These are phyloP conservation scores for Empidonax traillii DNA, from an alignment of 2,113 vertebrate genomes.

Conservation along the genomic window DNA sequence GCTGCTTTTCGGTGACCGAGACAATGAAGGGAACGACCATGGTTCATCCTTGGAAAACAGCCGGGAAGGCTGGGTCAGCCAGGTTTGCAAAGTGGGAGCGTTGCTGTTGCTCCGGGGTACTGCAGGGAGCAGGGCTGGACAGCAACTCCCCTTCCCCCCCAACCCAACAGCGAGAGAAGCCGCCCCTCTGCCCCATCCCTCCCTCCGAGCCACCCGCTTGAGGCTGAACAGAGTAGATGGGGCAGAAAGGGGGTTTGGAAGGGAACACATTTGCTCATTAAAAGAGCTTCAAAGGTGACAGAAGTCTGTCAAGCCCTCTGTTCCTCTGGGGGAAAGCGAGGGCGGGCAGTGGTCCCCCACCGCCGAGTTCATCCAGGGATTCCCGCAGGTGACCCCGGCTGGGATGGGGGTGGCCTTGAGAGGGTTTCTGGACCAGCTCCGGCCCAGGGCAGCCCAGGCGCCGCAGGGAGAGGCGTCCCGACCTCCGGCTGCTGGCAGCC, in stretches of 20 bases:
- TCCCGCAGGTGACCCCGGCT: neutral
- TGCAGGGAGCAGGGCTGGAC: neutral
- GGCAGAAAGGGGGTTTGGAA: conserved; percentile 24
- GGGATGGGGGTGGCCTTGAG: neutral
- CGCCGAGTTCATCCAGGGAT: neutral
- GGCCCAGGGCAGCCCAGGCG: neutral
- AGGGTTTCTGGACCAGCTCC: neutral
- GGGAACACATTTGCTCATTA: conserved; percentile 23
- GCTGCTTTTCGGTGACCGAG: neutral
- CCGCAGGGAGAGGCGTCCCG: neutral
- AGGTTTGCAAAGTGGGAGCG: neutral
- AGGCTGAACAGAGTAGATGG: conserved; percentile 54
- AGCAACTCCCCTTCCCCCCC: neutral
- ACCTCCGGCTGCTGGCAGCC: neutral
- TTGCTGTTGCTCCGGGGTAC: neutral
- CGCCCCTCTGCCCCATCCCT: neutral
- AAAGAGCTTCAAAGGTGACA: conserved; percentile 3
- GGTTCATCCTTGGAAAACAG: neutral
- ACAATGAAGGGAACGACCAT: neutral
- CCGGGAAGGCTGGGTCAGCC: neutral
- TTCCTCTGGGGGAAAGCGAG: neutral
- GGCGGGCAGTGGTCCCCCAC: too few relatives aligned
- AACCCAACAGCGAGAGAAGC: neutral
- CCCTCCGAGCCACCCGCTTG: neutral
- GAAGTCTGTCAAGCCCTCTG: neutral